These are phyloP conservation scores for Aselliscus stoliczkanus DNA, from an alignment of 2,797 vertebrate genomes.

Conservation along the genomic window DNA sequence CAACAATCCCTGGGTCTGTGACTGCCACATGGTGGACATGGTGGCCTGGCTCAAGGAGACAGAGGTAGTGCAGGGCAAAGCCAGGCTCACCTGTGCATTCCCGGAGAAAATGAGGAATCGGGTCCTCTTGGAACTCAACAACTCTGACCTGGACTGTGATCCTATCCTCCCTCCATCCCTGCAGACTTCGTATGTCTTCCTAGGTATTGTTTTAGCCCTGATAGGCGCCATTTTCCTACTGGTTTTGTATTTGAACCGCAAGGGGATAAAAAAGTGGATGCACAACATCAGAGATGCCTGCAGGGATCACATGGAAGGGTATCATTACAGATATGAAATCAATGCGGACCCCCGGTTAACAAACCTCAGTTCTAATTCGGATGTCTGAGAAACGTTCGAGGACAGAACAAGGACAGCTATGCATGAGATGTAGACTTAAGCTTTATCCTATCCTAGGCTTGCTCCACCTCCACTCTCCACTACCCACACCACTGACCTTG, in stretches of 20 bases:
- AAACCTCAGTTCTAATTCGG: slow-evolving; percentile 95
- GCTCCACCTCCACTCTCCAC: slow-evolving; percentile 46
- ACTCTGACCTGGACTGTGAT: slow-evolving; percentile 84
- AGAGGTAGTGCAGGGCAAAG: slow-evolving; percentile 80
- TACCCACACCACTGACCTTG: slow-evolving; percentile 61
- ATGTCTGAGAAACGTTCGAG: slow-evolving; percentile 83
- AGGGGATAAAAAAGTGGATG: slow-evolving; percentile 98
- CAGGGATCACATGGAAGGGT: slow-evolving; percentile 99
- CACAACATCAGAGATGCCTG: slow-evolving; percentile 98
- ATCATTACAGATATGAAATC: slow-evolving; percentile 98
- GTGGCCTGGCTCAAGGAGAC: slow-evolving; percentile 89
- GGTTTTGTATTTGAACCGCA: slow-evolving; percentile 97
- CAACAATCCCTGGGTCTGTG: slow-evolving; percentile 91
- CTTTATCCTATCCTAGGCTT: slow-evolving; percentile 75
- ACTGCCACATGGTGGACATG: slow-evolving; percentile 86
- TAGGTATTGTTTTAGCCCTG: slow-evolving; percentile 96
- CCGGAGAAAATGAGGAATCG: slow-evolving; percentile 82
- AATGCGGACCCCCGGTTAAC: slow-evolving; percentile 94
- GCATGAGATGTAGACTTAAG: slow-evolving; percentile 87
- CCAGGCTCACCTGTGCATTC: slow-evolving; percentile 84
- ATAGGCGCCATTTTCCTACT: slow-evolving; percentile 97
- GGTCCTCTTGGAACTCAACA: slow-evolving; percentile 83
- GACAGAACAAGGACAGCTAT: slow-evolving; percentile 75
- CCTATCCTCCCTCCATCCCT: slow-evolving; percentile 80
- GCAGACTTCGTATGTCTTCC: slow-evolving; percentile 96